Evolutionary conservation across 2,113 vertebrate genomes (phyloP), one percentile per base, ranked within the genome.

Genomic region (Sinocyclocheilus rhinocerous): DNA sequence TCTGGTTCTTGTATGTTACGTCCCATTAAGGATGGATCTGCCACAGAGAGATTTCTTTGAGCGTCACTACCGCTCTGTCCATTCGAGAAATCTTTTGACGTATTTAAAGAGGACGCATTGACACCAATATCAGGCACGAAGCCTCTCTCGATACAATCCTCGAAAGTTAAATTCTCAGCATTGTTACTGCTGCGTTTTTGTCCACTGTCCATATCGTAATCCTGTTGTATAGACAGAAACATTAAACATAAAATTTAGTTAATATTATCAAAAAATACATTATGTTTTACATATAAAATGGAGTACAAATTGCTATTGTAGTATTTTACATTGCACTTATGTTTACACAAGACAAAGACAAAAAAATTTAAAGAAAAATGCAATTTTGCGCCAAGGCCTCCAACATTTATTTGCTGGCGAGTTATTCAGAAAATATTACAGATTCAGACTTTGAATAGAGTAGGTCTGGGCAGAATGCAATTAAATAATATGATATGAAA

Each of bases 41-140:
- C 93, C 90, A 95, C 93, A 87, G 94, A 95, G 39, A 95, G 93
- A 84, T 96, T 95, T 16, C 93, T 93, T 90, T 94, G 96, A 85
- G 94, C 92, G 76, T 91, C 96, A 93, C 93, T 93, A 91, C 94
- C 94, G 89, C 87, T 93, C 88, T 92, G 92, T 90, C 95, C 95
- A 88, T 97, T 97, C 18, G 96, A 94, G 92, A 95, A 93, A 84
- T 93, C 88, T 65, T 90, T 85, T 90, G 91, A 89, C 95, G 92
- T 90, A 93, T 94, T 85, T 93, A 90, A 88, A 89, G 93, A 90
- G 90, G 96, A 84, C 45, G 93, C 84, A 90, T 94, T 93, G 91
- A 93, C 90, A 67, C 93, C 90, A 81, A 93, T 92, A 93, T 96
- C 95, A 91, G 95, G 95, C 89, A 95, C 93, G 80, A 95, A 94